Base-by-base conservation (phyloP, 1,140 invertebrate species). In the Cepaea nemoralis region DNA sequence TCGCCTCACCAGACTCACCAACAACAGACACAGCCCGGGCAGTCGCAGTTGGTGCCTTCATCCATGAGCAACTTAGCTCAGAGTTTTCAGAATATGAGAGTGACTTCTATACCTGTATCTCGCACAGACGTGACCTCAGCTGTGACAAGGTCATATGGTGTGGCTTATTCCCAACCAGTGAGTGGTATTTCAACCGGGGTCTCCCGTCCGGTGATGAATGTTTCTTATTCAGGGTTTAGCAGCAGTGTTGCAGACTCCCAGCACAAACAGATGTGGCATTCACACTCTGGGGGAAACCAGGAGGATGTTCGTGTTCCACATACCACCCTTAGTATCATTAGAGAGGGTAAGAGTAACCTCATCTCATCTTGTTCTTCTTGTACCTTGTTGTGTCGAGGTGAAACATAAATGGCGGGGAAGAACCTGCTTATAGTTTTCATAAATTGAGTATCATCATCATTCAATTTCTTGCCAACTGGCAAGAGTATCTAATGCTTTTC, bases 161-260 rank as follows among this genome's bases (percentile, higher is more conserved):
- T 83, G 39, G 83, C 71, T 24, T 83, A 81, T 37, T 83, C 83
- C 6, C 83, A 83, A 70, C 79, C 80, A 0, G 66, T 80, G 70
- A 39, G 73, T 75, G 45, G 66, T n/a, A 39, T 70, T 37, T 42
- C 67, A 12, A 33, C 69, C 1, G 78, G 78, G 6, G 67, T 80
- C 12, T 37, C 67, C 12, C 66, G 78, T 50, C 78, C 42, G 24
- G 33, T 55, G 69, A 40, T 73, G 31, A 70, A 80, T 73, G 35
- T 79, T 37, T 31, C 59, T 48, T 39, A 79, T 33, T 37, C 48
- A 63, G 75, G 48, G 14, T 66, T 24, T 42, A 63, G 48, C 39
- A 31, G 1, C 16, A 22, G 31, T 22, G 16, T 39, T 48, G 24
- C 16, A 12, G 71, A 74, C 1, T 48, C 42, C 10, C 71, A 74